A percentile compares a stretch with the other conserved stretches of the same genome.
Conservation (phyloP, 2,888 invertebrate genomes). For the Sympetrum striolatum region DNA sequence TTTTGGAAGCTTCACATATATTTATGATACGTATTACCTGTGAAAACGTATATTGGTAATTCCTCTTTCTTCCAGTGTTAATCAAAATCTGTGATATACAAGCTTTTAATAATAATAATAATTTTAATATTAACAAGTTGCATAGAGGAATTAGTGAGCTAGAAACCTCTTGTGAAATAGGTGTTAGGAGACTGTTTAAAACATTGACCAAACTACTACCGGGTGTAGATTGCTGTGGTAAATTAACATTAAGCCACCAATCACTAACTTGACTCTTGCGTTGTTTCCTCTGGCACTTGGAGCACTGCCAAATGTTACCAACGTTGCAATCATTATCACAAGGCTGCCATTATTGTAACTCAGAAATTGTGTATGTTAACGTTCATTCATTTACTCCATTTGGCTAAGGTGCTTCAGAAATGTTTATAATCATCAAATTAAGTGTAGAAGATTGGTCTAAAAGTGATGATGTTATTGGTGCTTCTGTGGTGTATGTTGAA, state of each 20-base stretch:
- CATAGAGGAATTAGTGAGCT: slow-evolving; percentile 22
- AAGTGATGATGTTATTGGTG: slow-evolving; percentile 14
- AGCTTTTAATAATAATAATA: slow-evolving; percentile 40
- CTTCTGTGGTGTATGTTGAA: not conserved
- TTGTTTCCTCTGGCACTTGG: slow-evolving; percentile 37
- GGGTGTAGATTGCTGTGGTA: slow-evolving; percentile 30
- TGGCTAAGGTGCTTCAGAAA: not conserved
- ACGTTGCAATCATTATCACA: slow-evolving; percentile 1
- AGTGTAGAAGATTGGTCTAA: not conserved
- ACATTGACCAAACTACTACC: slow-evolving; percentile 35
- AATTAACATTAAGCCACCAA: slow-evolving; percentile 12
- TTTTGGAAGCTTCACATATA: slow-evolving; percentile 35
- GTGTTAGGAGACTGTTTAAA: slow-evolving; percentile 32
- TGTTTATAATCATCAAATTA: not conserved
- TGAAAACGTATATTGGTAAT: slow-evolving; percentile 22
- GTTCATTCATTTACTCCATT: not conserved
- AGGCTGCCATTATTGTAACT: slow-evolving; percentile 11
- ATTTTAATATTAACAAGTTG: slow-evolving; percentile 14
- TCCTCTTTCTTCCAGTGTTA: slow-evolving; percentile 41
- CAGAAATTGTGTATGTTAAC: not conserved
- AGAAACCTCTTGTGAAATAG: slow-evolving; percentile 32
- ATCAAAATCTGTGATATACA: slow-evolving; percentile 39
- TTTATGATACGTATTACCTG: slow-evolving; percentile 38
- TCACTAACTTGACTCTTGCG: slow-evolving; percentile 12
- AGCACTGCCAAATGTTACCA: slow-evolving; percentile 35